Evolutionary conservation across 2,113 vertebrate genomes (phyloP).

Genomic region (Crocuta crocuta): DNA sequence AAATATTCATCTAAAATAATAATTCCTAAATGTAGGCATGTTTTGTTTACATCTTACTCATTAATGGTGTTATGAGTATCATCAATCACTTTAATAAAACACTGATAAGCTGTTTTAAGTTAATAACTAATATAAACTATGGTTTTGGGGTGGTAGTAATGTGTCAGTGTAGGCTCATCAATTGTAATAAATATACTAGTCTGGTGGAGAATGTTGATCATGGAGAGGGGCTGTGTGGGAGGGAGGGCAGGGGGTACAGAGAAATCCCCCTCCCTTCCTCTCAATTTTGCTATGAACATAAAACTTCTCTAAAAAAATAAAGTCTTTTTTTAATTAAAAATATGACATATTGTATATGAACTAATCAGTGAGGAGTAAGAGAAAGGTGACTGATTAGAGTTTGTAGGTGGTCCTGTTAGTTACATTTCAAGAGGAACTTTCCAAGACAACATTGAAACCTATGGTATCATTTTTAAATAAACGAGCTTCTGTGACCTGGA

Average conservation of each 20-base stretch:
- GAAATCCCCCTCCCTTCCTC: background rate
- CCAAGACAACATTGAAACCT: background rate
- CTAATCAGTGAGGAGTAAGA: background rate
- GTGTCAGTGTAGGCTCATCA: background rate
- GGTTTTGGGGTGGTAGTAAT: background rate
- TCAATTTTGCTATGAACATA: background rate
- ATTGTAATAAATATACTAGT: background rate
- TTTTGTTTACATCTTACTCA: background rate
- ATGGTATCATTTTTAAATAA: background rate
- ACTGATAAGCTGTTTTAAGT: background rate
- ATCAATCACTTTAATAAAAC: background rate
- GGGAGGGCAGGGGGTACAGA: background rate
- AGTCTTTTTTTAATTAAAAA: background rate
- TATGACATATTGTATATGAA: background rate
- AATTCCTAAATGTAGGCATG: background rate
- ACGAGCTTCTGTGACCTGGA: background rate
- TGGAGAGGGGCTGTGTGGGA: background rate
- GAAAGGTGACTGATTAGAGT: background rate
- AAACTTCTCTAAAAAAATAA: background rate
- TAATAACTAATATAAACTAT: background rate
- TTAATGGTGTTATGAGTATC: background rate
- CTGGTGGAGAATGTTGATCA: background rate
- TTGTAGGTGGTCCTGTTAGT: background rate
- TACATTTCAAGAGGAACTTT: background rate
- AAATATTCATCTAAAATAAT: background rate